Evolutionary conservation across 2,113 vertebrate species (phyloP).

Genomic region (Gorsachius goisagi): DNA sequence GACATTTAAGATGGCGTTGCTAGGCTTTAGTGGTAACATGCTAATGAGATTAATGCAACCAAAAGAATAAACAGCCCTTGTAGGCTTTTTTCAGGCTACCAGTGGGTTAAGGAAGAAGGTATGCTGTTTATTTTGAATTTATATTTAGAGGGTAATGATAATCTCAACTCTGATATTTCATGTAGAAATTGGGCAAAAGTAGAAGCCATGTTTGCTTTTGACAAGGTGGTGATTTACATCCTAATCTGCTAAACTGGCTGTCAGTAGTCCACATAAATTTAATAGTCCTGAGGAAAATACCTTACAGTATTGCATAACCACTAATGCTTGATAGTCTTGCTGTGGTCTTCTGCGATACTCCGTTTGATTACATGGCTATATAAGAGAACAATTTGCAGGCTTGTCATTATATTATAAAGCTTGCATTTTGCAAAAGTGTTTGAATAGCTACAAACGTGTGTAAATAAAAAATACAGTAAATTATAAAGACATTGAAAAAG

Average conservation of each 20-base stretch:
- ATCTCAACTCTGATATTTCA: not conserved
- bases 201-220: not conserved
- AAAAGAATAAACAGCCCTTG: not conserved
- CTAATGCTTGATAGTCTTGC: not conserved
- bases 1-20: not conserved
- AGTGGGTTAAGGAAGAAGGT: not conserved
- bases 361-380: not conserved
- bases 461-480: not conserved
- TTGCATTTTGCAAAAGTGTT: not conserved
- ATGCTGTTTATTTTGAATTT: not conserved
- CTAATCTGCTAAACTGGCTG: not conserved
- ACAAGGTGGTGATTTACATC: not conserved
- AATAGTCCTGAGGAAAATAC: not conserved
- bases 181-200: not conserved
- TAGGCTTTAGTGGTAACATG: not conserved
- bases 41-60: not conserved
- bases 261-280: not conserved
- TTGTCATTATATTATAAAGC: not conserved
- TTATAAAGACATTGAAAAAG: not conserved
- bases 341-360: not conserved
- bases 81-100: not conserved
- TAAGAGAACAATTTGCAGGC: not conserved
- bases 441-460: not conserved
- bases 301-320: not conserved
- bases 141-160: not conserved